Conservation (phyloP, 2,113 vertebrate genomes). For the Ictidomys tridecemlineatus region DNA sequence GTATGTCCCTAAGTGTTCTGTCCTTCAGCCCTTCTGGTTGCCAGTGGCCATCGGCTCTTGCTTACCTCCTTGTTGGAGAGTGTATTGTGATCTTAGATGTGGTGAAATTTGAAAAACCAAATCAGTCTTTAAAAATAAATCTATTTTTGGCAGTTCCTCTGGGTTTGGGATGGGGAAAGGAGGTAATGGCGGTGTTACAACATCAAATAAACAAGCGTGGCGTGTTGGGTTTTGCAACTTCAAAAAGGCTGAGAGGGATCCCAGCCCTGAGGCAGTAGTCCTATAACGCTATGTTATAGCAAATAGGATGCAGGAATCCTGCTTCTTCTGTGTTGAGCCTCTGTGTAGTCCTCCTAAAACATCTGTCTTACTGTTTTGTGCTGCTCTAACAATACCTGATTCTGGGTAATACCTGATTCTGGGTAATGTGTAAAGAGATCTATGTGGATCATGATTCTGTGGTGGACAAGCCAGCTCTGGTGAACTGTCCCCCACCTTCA, state of each 20-base stretch:
- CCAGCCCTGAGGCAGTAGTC: not conserved
- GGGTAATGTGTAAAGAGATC: not conserved
- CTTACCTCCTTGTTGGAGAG: not conserved
- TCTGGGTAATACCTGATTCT: not conserved
- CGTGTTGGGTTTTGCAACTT: not conserved
- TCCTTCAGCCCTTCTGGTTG: not conserved
- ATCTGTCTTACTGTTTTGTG: not conserved
- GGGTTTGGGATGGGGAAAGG: not conserved
- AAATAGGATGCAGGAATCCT: not conserved
- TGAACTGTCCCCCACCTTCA: not conserved
- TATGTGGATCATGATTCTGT: not conserved
- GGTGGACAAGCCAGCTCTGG: not conserved
- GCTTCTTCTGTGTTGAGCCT: not conserved
- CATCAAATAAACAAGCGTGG: not conserved
- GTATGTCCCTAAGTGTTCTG: too few relatives aligned
- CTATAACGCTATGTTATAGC: not conserved
- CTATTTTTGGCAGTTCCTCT: slow-evolving; percentile 3
- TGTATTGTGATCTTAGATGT: not conserved
- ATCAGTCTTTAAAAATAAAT: slow-evolving; percentile 62
- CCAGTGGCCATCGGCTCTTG: not conserved
- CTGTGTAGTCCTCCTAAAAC: not conserved
- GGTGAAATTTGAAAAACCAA: slow-evolving; percentile 21
- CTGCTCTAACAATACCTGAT: not conserved
- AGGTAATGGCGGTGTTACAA: not conserved
- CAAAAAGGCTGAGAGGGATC: not conserved